Evolutionary conservation across 2,797 vertebrate species (phyloP).

Genomic region (Oreonectes daqikongensis): DNA sequence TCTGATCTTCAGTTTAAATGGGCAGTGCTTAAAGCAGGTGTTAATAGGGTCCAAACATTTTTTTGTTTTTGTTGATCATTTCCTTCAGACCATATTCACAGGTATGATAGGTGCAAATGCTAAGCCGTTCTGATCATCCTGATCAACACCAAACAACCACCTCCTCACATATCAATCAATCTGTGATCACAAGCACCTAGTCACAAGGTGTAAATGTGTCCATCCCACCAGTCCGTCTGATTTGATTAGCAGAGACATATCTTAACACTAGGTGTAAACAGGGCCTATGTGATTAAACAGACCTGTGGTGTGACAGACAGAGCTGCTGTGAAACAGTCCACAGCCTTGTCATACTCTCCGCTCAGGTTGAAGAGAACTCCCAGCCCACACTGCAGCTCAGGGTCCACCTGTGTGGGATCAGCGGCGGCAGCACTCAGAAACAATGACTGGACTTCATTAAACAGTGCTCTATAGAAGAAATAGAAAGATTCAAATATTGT

Average conservation of each 20-base stretch:
- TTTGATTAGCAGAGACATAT: neutral
- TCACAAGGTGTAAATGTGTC: conserved; percentile 1
- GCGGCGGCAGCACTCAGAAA: conserved; percentile 88
- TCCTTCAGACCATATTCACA: neutral
- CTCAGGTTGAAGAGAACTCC: conserved; percentile 98
- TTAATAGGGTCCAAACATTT: neutral
- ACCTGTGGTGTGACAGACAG: conserved; percentile 81
- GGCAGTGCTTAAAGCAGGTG: neutral
- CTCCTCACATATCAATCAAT: neutral
- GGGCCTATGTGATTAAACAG: conserved; percentile 4
- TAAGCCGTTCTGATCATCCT: neutral
- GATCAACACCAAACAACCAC: neutral
- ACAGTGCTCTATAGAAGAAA: conserved; percentile 80
- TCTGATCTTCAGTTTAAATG: too few relatives aligned
- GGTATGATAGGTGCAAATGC: neutral
- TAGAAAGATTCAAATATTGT: neutral
- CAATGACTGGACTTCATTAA: conserved; percentile 90
- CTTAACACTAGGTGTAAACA: neutral
- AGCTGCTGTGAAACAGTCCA: conserved; percentile 95
- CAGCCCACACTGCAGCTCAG: conserved; percentile 95
- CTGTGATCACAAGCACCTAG: neutral
- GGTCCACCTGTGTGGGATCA: conserved; percentile 87
- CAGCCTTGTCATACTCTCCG: conserved; percentile 95
- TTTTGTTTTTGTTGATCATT: neutral
- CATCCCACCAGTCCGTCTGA: neutral